Evolutionary conservation across 2,888 invertebrate species (phyloP).

Genomic region (Dolomedes plantarius): DNA sequence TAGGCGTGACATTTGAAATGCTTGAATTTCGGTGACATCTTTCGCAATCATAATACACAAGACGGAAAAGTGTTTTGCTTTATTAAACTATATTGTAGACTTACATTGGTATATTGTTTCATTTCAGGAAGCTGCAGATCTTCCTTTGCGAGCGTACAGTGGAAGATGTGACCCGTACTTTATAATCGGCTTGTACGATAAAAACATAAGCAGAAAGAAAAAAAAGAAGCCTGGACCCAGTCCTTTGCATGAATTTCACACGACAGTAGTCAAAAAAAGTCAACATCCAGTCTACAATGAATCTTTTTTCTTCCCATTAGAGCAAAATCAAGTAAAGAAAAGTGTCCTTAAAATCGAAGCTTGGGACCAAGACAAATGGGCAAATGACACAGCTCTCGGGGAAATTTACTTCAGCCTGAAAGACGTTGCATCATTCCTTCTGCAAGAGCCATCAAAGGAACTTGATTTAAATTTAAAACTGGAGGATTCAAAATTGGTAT

Average conservation of each 20-base stretch:
- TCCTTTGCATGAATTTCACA: conserved; percentile 29
- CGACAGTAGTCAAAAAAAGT: conserved; percentile 36
- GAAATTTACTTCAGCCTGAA: conserved; percentile 37
- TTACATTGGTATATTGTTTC: too few species aligned
- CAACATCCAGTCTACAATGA: conserved; percentile 61
- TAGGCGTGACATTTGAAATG: too few species aligned
- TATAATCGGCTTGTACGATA: conserved; percentile 31
- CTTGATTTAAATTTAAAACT: conserved; percentile 49
- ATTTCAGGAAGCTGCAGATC: conserved; percentile 53
- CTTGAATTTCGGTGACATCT: too few species aligned
- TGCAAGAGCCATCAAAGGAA: conserved; percentile 47
- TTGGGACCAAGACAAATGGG: conserved; percentile 58
- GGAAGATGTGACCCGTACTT: conserved; percentile 59
- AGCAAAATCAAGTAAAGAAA: conserved; percentile 37
- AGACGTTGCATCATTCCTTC: conserved; percentile 33
- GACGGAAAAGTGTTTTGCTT: too few species aligned
- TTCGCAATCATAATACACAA: too few species aligned
- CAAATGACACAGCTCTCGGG: conserved; percentile 52
- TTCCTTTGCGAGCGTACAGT: conserved; percentile 35
- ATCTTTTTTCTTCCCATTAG: conserved; percentile 50
- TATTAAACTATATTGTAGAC: too few species aligned
- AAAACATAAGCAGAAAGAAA: conserved; percentile 23
- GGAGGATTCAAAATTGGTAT: conserved; percentile 52
- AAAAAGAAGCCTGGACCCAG: conserved; percentile 2
- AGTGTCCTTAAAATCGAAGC: conserved; percentile 45